Evolutionary conservation across 2,113 vertebrate species (phyloP).

Genomic region (Campylorhamphus procurvoides): DNA sequence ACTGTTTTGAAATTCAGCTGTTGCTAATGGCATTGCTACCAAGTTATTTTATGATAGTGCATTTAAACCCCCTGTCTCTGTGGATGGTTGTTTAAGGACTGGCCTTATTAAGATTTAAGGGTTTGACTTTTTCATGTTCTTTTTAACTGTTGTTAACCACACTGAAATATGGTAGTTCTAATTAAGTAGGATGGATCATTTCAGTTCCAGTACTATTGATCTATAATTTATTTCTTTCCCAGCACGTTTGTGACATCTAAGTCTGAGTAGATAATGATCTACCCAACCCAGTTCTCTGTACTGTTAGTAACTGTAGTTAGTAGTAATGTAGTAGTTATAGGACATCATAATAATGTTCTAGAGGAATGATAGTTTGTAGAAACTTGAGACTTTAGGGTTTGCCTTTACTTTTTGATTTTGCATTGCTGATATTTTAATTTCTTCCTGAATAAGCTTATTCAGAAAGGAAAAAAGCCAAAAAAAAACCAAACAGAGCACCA

Average conservation of each 20-base stretch:
- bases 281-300: not conserved
- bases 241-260: constrained; percentile 60
- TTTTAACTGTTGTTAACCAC: constrained; percentile 35
- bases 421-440: not conserved
- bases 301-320: not conserved
- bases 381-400: not conserved
- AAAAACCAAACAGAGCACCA: accelerated
- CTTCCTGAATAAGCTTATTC: not conserved
- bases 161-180: constrained; percentile 61
- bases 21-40: not conserved
- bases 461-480: not conserved
- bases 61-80: not conserved
- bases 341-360: not conserved
- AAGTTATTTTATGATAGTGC: not conserved
- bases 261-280: constrained; percentile 55
- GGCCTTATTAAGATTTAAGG: not conserved
- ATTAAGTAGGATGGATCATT: constrained; percentile 73
- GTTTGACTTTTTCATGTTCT: not conserved
- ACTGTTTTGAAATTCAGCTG: not conserved
- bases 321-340: not conserved
- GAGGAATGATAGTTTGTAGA: not conserved
- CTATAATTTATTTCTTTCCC: constrained; percentile 71
- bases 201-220: constrained; percentile 70
- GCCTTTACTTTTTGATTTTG: not conserved
- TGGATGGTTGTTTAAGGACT: not conserved